These are phyloP conservation scores for Aplochiton taeniatus DNA, from an alignment of 2,797 vertebrate genomes.

Conservation along the genomic window DNA sequence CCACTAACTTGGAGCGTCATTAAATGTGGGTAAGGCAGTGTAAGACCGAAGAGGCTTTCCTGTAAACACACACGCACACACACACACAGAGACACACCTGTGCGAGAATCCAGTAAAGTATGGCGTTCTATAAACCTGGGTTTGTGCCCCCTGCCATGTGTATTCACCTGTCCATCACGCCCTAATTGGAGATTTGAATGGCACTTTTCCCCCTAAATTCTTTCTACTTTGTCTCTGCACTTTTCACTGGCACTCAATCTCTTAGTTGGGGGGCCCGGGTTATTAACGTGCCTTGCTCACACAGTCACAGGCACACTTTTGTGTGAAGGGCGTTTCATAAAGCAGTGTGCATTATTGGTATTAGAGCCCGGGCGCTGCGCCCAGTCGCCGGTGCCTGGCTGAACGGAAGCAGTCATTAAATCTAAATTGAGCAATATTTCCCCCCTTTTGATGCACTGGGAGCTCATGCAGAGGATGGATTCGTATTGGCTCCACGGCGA, in stretches of 20 bases:
- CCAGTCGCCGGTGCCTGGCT: constrained; percentile 59
- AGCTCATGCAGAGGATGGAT: constrained; percentile 61
- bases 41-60: too few relatives aligned
- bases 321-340: constrained; percentile 70
- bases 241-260: constrained; percentile 51
- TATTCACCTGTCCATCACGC: constrained; percentile 23
- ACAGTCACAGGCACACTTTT: constrained; percentile 23
- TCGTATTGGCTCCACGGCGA: constrained; percentile 62
- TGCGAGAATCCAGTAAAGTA: neutral
- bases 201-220: constrained; percentile 34
- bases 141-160: constrained; percentile 7
- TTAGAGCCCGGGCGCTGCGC: constrained; percentile 65
- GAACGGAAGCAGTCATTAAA: constrained; percentile 76
- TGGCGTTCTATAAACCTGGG: neutral
- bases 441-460: constrained; percentile 63
- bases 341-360: constrained; percentile 76
- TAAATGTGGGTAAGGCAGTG: too few relatives aligned
- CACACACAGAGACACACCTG: too few relatives aligned
- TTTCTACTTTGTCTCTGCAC: constrained; percentile 34
- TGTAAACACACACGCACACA: too few relatives aligned
- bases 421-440: constrained; percentile 81
- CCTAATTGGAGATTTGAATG: constrained; percentile 29
- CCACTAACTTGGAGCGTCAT: too few relatives aligned
- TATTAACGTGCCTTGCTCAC: constrained; percentile 50
- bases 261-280: constrained; percentile 38